phyloP scores from a whole-genome alignment of 2,888 invertebrate genomes.

The Rugalucina vietnamica region DNA sequence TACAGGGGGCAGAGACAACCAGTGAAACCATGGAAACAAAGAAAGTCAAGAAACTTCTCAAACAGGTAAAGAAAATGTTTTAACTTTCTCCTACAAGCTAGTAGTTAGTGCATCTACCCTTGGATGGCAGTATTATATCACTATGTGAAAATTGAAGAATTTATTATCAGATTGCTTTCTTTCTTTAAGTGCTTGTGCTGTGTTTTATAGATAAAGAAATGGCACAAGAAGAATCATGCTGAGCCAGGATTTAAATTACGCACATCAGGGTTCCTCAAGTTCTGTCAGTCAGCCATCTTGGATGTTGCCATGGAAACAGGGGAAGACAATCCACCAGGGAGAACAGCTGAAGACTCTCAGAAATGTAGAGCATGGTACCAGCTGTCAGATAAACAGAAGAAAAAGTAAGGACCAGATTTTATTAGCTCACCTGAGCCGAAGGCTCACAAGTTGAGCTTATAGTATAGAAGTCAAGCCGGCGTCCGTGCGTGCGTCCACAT shows the following conservation, averaged over 20 bases:
- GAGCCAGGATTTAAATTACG: conserved; percentile 24
- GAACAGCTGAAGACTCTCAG: conserved; percentile 8
- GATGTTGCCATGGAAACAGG: conserved; percentile 21
- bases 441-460: no score
- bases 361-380: conserved; percentile 89
- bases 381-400: conserved; percentile 87
- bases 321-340: conserved; percentile 3
- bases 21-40: neutral
- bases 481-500: no score
- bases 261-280: conserved; percentile 73
- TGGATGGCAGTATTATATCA: no score
- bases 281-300: conserved; percentile 58
- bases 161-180: no score
- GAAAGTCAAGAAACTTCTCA: neutral
- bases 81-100: neutral
- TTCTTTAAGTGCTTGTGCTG: no score
- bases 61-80: neutral
- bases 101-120: neutral
- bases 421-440: no score
- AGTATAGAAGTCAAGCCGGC: no score
- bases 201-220: conserved; percentile 75
- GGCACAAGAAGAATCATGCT: conserved; percentile 66
- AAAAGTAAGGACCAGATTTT: conserved; percentile 84
- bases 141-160: no score
- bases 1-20: neutral